phyloP scores from a whole-genome alignment of 2,888 invertebrate species.

The Macrosiphum euphorbiae region DNA sequence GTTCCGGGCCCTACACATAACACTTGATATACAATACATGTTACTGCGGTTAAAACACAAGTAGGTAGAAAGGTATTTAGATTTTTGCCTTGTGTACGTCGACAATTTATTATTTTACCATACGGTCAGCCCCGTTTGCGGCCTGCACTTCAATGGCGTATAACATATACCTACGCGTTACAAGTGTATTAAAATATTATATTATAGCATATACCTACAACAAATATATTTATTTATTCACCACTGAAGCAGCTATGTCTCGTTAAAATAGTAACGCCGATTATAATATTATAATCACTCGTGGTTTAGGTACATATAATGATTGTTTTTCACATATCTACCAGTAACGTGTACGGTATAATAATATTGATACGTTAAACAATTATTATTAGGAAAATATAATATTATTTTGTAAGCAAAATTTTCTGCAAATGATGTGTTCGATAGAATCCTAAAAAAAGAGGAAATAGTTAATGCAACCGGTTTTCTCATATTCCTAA shows the following conservation, averaged over 20 bases:
- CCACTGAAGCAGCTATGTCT: neutral
- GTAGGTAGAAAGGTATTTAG: neutral
- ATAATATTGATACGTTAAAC: neutral
- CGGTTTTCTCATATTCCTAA: neutral
- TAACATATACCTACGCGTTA: neutral
- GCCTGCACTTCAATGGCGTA: neutral
- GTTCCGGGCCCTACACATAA: too few species aligned
- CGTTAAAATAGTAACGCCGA: neutral
- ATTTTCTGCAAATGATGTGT: neutral
- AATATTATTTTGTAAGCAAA: neutral
- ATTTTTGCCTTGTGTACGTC: neutral
- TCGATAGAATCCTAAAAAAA: neutral
- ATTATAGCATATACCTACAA: neutral
- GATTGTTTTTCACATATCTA: neutral
- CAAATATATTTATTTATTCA: neutral
- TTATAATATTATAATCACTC: neutral
- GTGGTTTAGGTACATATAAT: neutral
- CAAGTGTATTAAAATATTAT: neutral
- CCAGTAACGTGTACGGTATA: neutral
- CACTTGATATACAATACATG: neutral
- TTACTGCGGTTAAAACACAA: neutral
- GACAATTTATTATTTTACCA: neutral
- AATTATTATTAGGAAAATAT: neutral
- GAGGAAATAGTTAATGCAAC: neutral
- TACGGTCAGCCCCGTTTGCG: neutral